Percentiles rank a stretch among this genome's conserved stretches.
phyloP scores from a whole-genome alignment of 2,113 vertebrate species.

The Hypanus sabinus region DNA sequence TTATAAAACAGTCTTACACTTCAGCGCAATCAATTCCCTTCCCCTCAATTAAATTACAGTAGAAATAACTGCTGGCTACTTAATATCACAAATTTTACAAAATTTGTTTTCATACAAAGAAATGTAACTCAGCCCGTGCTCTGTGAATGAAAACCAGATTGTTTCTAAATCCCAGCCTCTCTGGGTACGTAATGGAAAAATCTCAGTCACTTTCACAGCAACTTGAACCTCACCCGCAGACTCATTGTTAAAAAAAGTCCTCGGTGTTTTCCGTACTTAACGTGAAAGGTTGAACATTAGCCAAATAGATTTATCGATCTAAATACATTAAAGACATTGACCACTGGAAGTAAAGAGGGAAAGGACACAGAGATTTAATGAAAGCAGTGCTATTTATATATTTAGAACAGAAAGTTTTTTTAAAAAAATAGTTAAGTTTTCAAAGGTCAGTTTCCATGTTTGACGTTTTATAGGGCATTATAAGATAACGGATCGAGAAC shows the following conservation, averaged over 20 bases:
- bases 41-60: not conserved
- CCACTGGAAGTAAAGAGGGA: not conserved
- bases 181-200: constrained; percentile 31
- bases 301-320: not conserved
- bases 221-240: constrained; percentile 20
- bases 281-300: not conserved
- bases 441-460: not conserved
- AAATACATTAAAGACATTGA: not conserved
- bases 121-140: not conserved
- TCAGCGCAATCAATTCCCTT: not conserved
- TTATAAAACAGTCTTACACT: not conserved
- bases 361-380: not conserved
- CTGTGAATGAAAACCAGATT: constrained; percentile 31
- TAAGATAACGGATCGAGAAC: not conserved
- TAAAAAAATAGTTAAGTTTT: not conserved
- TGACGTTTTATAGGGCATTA: not conserved
- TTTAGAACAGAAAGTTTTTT: not conserved
- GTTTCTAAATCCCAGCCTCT: constrained; percentile 21
- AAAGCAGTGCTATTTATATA: not conserved
- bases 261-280: not conserved
- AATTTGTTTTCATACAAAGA: not conserved
- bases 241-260: not conserved
- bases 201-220: constrained; percentile 22
- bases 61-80: not conserved
- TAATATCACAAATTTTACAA: not conserved